Conservation (phyloP, 1,140 invertebrate genomes). For the Pseudomyrmex flavicornis region DNA sequence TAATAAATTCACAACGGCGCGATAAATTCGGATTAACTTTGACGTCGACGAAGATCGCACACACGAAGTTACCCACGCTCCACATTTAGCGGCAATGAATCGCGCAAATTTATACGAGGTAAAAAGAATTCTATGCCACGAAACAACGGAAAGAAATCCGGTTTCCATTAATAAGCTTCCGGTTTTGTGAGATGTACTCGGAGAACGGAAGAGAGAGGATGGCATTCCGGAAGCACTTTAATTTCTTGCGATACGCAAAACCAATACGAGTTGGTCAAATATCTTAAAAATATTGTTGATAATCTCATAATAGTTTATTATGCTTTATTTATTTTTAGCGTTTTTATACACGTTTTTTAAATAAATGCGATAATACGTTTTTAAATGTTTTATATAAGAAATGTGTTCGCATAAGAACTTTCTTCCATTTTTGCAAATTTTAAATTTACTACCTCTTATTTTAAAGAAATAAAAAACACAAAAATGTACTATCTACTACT, state of each 20-base stretch:
- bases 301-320: too few species aligned
- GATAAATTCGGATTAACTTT: conserved; percentile 34
- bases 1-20: conserved; percentile 14
- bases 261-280: neutral
- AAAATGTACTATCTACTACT: too few species aligned
- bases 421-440: too few species aligned
- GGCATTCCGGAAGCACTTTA: neutral
- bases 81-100: neutral
- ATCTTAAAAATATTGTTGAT: too few species aligned
- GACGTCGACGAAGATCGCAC: neutral
- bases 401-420: too few species aligned
- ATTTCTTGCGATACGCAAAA: neutral
- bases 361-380: too few species aligned
- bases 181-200: conserved; percentile 47
- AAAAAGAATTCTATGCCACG: conserved; percentile 29
- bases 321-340: too few species aligned
- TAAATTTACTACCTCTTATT: too few species aligned
- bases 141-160: conserved; percentile 65
- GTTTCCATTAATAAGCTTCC: conserved; percentile 79
- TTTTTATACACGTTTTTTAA: too few species aligned
- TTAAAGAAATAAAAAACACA: too few species aligned
- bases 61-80: conserved; percentile 10
- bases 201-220: neutral
- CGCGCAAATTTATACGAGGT: neutral
- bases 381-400: too few species aligned